Base-by-base conservation (phyloP, 1,140 invertebrate genomes). In the Heliconius hewitsoni region DNA sequence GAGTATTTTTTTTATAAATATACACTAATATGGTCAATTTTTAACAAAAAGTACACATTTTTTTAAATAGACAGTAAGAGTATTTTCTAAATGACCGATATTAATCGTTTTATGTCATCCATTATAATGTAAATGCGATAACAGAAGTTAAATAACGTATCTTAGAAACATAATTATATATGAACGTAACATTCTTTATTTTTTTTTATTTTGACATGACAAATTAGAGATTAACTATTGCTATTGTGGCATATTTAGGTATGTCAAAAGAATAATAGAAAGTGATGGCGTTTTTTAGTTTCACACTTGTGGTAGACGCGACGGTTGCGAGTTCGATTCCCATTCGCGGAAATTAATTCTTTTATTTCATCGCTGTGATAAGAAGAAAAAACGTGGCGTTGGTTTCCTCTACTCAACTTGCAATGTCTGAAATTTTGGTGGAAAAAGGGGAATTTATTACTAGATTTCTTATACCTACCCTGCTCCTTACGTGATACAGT, bases 61-160 rank as follows among this genome's bases (percentile, higher is more conserved):
- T 46, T 46, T 46, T 4, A 0, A 46, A 16, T 46, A 46, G 13
- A 46, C 42, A 42, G 3, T 42, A 46, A 46, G 5, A 46, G 16
- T 46, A 46, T 3, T 16, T 16, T 0, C 42, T 8, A 87, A 90
- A 91, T 90, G 89, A 91, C 84, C 88, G 86, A 86, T 89, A 91
- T 89, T 89, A 90, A 91, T 91, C 89, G 87, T 80, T 75, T 85
- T 85, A 87, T 90, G 88, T 90, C 90, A 77, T 79, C 84, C 88
- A 86, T 92, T 92, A 88, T 92, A 60, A 60, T 60, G 55, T 60
- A 23, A 60, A 60, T 60, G n/a, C 9, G 55, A 60, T 60, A 60
- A 60, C 55, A 60, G 27, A 60, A 60, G 55, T 19, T 9, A 23
- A 60, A 23, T 52, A 19, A 52, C 4, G 23, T 66, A 16, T 66